Evolutionary conservation across 2,888 invertebrate genomes (phyloP).

Genomic region (Polydrusus tereticollis): DNA sequence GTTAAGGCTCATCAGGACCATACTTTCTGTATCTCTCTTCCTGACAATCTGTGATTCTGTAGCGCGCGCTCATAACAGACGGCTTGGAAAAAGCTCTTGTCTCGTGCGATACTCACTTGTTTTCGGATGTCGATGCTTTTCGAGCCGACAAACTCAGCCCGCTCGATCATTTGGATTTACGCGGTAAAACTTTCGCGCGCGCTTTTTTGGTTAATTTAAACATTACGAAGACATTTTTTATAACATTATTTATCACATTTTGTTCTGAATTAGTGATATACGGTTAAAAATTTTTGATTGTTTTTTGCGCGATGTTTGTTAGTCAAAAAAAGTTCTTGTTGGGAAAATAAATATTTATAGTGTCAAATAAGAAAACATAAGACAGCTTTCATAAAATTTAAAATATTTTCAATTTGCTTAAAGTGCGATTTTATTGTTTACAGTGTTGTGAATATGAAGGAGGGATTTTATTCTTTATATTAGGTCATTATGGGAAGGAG

Average conservation of each 20-base stretch:
- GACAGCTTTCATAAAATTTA: too few species aligned
- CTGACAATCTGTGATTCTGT: constrained; percentile 24
- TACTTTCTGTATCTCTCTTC: constrained; percentile 17
- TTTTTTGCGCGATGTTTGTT: neutral
- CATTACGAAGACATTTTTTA: too few species aligned
- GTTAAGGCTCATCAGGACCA: constrained; percentile 12
- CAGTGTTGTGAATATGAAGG: constrained; percentile 3
- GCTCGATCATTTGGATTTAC: neutral
- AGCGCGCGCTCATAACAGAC: constrained; percentile 21
- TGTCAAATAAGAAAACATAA: too few species aligned
- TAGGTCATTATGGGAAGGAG: constrained; percentile 10
- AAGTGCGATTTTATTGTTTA: neutral
- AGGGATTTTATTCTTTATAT: neutral
- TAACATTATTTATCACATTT: too few species aligned
- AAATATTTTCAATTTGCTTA: too few species aligned
- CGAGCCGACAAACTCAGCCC: constrained; percentile 10
- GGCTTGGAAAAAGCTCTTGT: constrained; percentile 26
- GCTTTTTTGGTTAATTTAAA: constrained; percentile 21
- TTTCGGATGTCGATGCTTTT: constrained; percentile 26
- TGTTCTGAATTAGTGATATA: neutral
- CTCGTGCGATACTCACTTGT: constrained; percentile 37
- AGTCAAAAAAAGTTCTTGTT: neutral
- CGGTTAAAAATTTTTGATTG: neutral
- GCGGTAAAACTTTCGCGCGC: constrained; percentile 8
- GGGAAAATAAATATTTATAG: too few species aligned